These are phyloP conservation scores for Puffinus mauretanicus DNA, from an alignment of 2,113 vertebrate species.

Conservation along the genomic window DNA sequence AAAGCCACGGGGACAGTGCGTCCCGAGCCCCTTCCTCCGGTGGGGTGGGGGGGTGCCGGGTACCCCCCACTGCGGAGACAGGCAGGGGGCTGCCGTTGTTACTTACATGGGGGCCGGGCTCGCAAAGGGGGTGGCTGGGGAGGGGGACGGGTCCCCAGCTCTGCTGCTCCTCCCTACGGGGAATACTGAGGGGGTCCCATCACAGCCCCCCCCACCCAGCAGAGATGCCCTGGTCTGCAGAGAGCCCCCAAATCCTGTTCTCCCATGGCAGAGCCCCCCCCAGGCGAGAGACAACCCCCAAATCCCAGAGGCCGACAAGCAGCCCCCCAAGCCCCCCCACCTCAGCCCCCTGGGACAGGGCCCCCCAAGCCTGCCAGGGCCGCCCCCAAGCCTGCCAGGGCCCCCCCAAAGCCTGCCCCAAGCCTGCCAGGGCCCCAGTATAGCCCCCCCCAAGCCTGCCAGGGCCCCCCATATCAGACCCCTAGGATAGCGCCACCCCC, in stretches of 20 bases:
- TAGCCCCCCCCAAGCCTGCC: too few species aligned
- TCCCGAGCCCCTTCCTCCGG: too few species aligned
- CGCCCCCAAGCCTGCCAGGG: too few species aligned
- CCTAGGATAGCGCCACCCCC: too few species aligned
- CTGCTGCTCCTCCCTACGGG: neutral
- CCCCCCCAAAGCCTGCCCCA: too few species aligned
- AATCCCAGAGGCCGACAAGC: too few species aligned
- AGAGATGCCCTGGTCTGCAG: neutral
- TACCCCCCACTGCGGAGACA: neutral
- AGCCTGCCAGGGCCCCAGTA: too few species aligned
- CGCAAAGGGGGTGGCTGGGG: too few species aligned
- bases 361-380: too few species aligned
- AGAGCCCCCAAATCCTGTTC: neutral
- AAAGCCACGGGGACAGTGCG: fast-evolving
- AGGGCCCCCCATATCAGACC: too few species aligned
- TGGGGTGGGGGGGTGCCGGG: neutral
- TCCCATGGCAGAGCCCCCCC: neutral
- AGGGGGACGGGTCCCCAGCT: neutral
- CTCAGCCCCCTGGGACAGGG: neutral
- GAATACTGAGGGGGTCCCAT: too few species aligned
- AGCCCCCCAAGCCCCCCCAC: neutral
- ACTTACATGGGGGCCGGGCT: neutral
- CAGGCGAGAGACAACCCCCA: neutral
- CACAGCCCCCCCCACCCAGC: neutral
- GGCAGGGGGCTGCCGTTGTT: neutral